Conservation (phyloP, 2,797 vertebrate genomes). For the Molossus molossus region DNA sequence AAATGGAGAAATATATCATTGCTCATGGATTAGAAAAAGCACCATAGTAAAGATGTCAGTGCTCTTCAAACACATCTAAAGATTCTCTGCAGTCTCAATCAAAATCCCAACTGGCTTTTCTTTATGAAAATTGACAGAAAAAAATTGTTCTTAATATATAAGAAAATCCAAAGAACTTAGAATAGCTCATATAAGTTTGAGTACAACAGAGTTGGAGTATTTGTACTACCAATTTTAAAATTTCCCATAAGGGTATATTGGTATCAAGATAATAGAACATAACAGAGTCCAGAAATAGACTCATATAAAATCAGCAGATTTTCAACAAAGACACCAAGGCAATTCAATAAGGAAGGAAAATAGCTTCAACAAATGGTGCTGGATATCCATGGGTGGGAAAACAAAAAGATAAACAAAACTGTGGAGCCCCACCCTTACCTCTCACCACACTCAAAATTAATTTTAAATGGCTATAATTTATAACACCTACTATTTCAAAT, state of each 20-base stretch:
- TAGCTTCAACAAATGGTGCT: not conserved
- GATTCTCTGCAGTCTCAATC: not conserved
- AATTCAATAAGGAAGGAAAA: not conserved
- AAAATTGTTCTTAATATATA: not conserved
- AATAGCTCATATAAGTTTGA: constrained; percentile 11
- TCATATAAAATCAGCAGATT: constrained; percentile 1
- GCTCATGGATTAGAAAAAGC: constrained; percentile 1
- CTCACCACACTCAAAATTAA: constrained; percentile 29
- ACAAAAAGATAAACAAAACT: not conserved
- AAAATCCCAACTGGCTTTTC: constrained; percentile 2
- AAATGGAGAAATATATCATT: not conserved
- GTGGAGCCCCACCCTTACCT: not conserved
- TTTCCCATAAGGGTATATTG: not conserved
- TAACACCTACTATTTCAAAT: constrained; percentile 2
- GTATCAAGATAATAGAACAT: not conserved
- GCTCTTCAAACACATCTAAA: constrained; percentile 31
- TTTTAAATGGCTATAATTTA: not conserved
- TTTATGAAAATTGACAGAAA: constrained; percentile 27
- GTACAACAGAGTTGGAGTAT: not conserved
- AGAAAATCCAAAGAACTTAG: not conserved
- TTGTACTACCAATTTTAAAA: not conserved
- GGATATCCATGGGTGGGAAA: not conserved
- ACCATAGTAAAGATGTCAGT: not conserved
- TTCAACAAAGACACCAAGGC: not conserved
- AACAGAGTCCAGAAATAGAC: not conserved